Evolutionary conservation across 2,113 vertebrate genomes (phyloP).

Genomic region (Xyrauchen texanus): DNA sequence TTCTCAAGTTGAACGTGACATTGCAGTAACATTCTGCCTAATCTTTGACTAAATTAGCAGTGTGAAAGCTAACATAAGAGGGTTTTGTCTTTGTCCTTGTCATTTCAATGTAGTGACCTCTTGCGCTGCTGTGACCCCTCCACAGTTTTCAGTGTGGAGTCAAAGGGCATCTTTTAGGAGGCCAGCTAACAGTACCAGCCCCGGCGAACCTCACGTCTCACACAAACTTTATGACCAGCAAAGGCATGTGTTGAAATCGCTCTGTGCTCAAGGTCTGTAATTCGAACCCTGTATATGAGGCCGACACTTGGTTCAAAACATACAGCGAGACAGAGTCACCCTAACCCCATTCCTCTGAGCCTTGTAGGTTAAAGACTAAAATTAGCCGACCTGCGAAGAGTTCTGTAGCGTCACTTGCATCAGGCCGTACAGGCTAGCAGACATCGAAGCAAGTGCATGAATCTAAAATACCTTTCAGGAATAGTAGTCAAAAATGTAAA

Average conservation of each 20-base stretch:
- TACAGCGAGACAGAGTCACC: constrained; percentile 29
- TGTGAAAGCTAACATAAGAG: too few relatives aligned
- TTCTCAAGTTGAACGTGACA: too few relatives aligned
- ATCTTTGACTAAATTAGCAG: constrained; percentile 10
- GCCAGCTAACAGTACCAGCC: too few relatives aligned
- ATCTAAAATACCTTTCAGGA: too few relatives aligned
- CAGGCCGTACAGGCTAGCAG: background rate
- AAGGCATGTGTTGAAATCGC: background rate
- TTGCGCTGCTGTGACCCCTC: too few relatives aligned
- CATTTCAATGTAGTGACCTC: background rate
- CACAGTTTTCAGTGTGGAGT: too few relatives aligned
- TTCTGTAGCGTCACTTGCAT: background rate
- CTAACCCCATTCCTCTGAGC: background rate
- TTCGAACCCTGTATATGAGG: constrained; percentile 20
- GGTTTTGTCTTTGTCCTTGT: background rate
- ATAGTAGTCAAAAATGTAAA: too few relatives aligned
- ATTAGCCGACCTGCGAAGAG: background rate
- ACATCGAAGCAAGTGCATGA: too few relatives aligned
- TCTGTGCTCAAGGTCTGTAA: constrained; percentile 34
- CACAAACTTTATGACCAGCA: too few relatives aligned
- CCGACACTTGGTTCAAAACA: constrained; percentile 5
- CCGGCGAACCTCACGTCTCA: too few relatives aligned
- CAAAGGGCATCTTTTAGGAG: too few relatives aligned
- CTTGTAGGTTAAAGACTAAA: background rate
- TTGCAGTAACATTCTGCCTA: background rate